Percentiles rank a stretch among this genome's conserved stretches.
Evolutionary conservation across 2,888 invertebrate genomes (phyloP).

Genomic region (Sphaerophoria taeniata): DNA sequence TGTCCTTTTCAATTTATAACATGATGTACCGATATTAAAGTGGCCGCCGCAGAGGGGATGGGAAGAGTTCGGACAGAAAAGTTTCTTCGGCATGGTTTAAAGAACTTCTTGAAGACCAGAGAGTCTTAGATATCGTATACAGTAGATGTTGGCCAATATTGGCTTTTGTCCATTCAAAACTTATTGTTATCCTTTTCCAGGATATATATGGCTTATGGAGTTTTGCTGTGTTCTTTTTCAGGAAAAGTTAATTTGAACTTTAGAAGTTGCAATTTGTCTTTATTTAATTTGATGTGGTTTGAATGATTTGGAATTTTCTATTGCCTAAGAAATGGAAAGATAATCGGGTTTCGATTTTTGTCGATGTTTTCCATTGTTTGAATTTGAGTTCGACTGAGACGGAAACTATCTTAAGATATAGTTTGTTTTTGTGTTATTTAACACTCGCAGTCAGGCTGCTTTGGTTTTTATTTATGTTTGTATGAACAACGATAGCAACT

Average conservation of each 20-base stretch:
- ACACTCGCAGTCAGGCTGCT: no score
- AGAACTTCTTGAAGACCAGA: not conserved
- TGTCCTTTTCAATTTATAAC: slow-evolving; percentile 46
- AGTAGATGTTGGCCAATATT: slow-evolving; percentile 57
- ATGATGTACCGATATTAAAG: no score
- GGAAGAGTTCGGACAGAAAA: not conserved
- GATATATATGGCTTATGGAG: not conserved
- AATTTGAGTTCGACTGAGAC: no score
- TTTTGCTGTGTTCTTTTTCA: slow-evolving; percentile 30
- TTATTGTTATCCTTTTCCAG: slow-evolving; percentile 52
- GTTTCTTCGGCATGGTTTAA: slow-evolving; percentile 49
- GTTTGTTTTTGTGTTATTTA: no score
- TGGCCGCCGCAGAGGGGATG: no score
- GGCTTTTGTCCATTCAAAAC: slow-evolving; percentile 47
- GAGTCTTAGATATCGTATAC: not conserved
- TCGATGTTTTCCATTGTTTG: no score
- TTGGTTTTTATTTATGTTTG: no score
- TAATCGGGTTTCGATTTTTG: no score
- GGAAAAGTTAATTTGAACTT: slow-evolving; percentile 59
- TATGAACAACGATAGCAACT: no score
- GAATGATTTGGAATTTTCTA: not conserved
- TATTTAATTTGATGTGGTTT: slow-evolving; percentile 28
- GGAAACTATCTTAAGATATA: no score
- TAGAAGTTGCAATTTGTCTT: slow-evolving; percentile 63
- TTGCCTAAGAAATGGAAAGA: not conserved